Conservation (phyloP, 2,888 invertebrate species). For the Cerceris ruficornis region DNA sequence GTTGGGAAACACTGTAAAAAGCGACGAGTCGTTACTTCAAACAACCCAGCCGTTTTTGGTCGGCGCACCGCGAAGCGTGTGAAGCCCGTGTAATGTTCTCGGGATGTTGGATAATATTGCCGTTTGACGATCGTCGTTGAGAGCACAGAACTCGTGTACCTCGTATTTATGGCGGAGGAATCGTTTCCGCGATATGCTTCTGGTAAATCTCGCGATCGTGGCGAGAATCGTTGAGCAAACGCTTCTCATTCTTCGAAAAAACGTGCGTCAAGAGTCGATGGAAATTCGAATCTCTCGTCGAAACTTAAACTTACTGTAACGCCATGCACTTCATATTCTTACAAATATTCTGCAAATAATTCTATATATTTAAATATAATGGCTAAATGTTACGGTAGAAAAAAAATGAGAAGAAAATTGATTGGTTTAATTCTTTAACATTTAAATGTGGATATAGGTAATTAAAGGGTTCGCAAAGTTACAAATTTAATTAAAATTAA, state of each 20-base stretch:
- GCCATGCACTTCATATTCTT: no score
- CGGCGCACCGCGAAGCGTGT: conserved; percentile 31
- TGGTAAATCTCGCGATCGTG: conserved; percentile 34
- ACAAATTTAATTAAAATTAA: no score
- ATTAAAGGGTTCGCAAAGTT: no score
- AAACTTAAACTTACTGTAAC: no score
- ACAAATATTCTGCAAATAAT: no score
- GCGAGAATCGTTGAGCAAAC: conserved; percentile 23
- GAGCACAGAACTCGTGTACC: conserved; percentile 12
- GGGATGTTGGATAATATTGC: conserved; percentile 29
- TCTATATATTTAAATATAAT: no score
- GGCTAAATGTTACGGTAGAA: no score
- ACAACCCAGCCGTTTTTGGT: conserved; percentile 37
- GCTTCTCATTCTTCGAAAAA: background rate
- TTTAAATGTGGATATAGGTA: no score
- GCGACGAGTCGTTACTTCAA: conserved; percentile 22
- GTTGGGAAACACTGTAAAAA: conserved; percentile 41
- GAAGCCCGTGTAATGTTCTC: conserved; percentile 39
- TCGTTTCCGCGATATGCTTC: conserved; percentile 40
- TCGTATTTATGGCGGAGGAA: conserved; percentile 31
- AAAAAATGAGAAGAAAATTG: no score
- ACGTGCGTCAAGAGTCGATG: background rate
- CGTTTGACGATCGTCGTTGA: conserved; percentile 34
- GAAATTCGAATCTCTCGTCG: background rate
- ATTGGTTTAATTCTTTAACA: no score